These are phyloP conservation scores for Adelphocoris suturalis DNA, from an alignment of 2,888 invertebrate genomes.

Conservation along the genomic window DNA sequence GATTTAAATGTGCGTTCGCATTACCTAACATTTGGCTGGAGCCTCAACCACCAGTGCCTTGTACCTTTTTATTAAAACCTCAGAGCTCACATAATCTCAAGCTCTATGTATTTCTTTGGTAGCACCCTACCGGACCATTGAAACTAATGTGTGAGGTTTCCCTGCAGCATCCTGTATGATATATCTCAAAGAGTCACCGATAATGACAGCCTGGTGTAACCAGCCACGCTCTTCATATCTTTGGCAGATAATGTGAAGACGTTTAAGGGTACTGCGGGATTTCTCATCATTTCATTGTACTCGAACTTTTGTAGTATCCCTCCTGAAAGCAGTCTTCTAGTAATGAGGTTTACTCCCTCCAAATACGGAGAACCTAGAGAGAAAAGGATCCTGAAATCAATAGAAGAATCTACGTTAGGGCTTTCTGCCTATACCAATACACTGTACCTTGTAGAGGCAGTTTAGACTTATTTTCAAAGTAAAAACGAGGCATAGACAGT, in stretches of 20 bases:
- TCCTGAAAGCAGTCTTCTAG: neutral
- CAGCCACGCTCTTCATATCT: neutral
- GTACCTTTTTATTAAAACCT: too few species aligned
- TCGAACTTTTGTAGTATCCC: slow-evolving; percentile 40
- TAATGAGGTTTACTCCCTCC: slow-evolving; percentile 28
- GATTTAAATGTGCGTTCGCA: too few species aligned
- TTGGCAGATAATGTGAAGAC: neutral
- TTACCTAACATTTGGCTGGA: too few species aligned
- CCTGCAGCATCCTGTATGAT: too few species aligned
- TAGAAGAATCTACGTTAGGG: neutral
- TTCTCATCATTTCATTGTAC: slow-evolving; percentile 16
- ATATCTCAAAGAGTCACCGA: neutral
- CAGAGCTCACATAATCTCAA: too few species aligned
- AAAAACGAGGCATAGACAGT: too few species aligned
- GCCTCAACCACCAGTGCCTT: too few species aligned
- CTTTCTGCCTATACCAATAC: neutral
- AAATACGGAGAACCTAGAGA: slow-evolving; percentile 26
- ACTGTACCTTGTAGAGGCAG: too few species aligned
- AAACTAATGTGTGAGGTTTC: too few species aligned
- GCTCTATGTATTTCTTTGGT: too few species aligned
- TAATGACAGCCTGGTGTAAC: neutral
- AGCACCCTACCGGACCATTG: too few species aligned
- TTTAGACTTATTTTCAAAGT: too few species aligned
- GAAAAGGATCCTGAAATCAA: neutral
- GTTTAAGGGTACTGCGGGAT: neutral